Evolutionary conservation across 2,888 invertebrate genomes (phyloP).

Genomic region (Poecilus cupreus): DNA sequence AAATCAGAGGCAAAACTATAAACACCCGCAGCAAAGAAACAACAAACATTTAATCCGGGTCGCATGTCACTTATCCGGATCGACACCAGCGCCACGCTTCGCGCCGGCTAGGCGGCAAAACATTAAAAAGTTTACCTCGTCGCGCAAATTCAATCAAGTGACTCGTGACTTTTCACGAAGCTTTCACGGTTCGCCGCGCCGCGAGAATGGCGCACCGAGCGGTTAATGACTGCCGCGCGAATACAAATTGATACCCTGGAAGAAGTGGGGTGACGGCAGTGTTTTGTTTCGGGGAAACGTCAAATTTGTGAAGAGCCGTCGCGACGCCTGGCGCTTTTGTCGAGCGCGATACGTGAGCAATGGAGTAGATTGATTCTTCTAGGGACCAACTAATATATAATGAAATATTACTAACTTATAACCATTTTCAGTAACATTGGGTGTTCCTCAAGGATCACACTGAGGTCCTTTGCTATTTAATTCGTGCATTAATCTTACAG

Average conservation of each 20-base stretch:
- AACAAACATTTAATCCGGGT: background rate
- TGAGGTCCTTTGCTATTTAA: no score
- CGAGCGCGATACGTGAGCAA: background rate
- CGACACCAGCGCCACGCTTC: background rate
- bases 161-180: conserved; percentile 40
- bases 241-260: conserved; percentile 47
- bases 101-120: background rate
- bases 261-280: background rate
- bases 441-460: no score
- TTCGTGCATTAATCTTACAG: no score
- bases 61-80: background rate
- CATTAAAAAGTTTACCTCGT: conserved; percentile 44
- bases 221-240: conserved; percentile 49
- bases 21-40: background rate
- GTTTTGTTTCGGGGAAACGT: conserved; percentile 31
- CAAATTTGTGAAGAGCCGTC: background rate
- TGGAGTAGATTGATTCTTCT: background rate
- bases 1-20: background rate
- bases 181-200: conserved; percentile 44
- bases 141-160: conserved; percentile 50
- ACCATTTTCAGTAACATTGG: no score
- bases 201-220: conserved; percentile 33
- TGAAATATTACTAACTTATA: no score
- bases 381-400: no score
- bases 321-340: background rate